Base-by-base conservation (phyloP, 2,113 vertebrate species). In the Tragelaphus buxtoni region DNA sequence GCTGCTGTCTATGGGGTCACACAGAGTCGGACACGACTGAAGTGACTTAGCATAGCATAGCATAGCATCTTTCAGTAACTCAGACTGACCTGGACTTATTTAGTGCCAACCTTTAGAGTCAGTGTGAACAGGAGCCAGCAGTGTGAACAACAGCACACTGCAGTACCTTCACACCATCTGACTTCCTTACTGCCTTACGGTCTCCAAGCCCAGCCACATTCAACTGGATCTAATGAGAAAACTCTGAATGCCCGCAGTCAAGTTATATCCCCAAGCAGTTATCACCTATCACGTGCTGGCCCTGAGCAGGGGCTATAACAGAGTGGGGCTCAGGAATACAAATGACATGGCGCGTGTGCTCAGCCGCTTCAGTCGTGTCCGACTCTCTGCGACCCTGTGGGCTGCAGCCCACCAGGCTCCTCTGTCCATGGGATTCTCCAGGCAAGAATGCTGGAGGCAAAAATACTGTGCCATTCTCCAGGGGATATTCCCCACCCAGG, bases 61-160 rank as follows among this genome's bases (percentile, higher is more conserved):
- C n/a, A 80, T 7, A 35, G 24, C 30, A 10, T 45, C 42, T 81
- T 56, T 61, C 53, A 63, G 89, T 39, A 81, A 17, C 82, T 63
- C 76, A 9, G 45, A 45, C 47, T 83, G 81, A 18, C 86, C 51
- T 76, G 79, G 26, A 72, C 69, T 90, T 53, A 94, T 74, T 92
- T 58, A 60, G 80, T 39, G 84, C 51, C 82, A 56, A 86, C 35
- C 42, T 5, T 18, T 11, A 65, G 12, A 47, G 49, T 12, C 20
- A 10, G 16, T 35, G 61, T 63, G 83, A 91, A 89, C 88, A 94
- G 80, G 56, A 79, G 10, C 47, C 76, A 56, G 55, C 47, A 17
- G 18, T 35, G 65, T 69, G 65, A 35, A 7, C 14, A n/a, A 8
- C 20, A 30, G n/a, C 35, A 84, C 55, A 28, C 26, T 5, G 65